phyloP scores from a whole-genome alignment of 2,888 invertebrate species.

The Andrena praecox region DNA sequence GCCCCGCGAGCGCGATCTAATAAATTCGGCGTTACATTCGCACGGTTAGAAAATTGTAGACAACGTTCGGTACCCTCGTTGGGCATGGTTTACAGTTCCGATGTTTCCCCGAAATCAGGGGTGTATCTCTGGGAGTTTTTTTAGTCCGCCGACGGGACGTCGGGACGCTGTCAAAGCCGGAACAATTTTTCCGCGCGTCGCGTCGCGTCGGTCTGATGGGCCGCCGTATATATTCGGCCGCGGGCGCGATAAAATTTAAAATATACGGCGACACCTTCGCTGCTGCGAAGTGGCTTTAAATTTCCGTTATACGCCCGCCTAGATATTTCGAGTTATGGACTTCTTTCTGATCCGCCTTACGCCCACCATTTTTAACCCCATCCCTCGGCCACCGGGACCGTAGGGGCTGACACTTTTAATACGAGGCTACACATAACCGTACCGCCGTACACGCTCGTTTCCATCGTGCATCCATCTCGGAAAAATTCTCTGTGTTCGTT shows the following conservation, averaged over 20 bases:
- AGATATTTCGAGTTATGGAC: constrained; percentile 78
- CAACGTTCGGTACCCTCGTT: neutral
- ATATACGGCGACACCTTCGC: constrained; percentile 75
- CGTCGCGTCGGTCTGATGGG: constrained; percentile 39
- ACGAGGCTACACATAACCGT: constrained; percentile 54
- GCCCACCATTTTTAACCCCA: constrained; percentile 69
- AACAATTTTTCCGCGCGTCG: constrained; percentile 65
- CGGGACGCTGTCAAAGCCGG: constrained; percentile 60
- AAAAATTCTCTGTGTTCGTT: constrained; percentile 54
- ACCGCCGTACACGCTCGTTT: constrained; percentile 54
- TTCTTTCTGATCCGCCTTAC: constrained; percentile 66
- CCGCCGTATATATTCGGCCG: constrained; percentile 56
- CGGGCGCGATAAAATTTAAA: constrained; percentile 75
- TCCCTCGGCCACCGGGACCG: constrained; percentile 10
- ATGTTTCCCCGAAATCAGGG: constrained; percentile 38
- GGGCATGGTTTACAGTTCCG: constrained; percentile 17
- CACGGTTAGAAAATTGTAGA: neutral
- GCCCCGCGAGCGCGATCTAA: neutral
- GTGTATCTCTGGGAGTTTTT: constrained; percentile 52
- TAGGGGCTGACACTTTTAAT: constrained; percentile 67
- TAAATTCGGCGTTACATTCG: neutral
- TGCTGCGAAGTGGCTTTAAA: constrained; percentile 76
- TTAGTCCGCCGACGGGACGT: constrained; percentile 32
- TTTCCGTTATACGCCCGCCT: constrained; percentile 75
- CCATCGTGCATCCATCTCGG: constrained; percentile 52